Evolutionary conservation across 2,113 vertebrate genomes (phyloP), one percentile per base, ranked within the genome.

Genomic region (Lagenorhynchus albirostris): DNA sequence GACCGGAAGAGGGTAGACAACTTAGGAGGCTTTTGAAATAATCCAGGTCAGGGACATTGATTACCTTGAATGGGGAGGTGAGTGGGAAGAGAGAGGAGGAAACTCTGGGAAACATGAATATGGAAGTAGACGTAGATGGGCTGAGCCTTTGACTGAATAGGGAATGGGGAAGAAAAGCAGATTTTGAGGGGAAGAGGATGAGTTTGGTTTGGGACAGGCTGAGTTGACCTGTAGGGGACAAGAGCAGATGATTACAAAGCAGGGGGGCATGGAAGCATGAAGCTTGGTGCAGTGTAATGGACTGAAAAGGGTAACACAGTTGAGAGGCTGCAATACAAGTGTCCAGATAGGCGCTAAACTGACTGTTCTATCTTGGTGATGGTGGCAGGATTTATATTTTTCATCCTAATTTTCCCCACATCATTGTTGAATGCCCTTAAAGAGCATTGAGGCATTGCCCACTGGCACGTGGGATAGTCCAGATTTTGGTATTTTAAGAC

Each of bases 401-500:
- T 67, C n/a, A 62, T 71, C 31, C 15, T 85, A 33, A 73, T 23
- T 74, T 65, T 50, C 5, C 12, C 7, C 5, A 31, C 2, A 25
- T 79, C 77, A 3, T 8, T 41, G 67, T 10, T 10, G n/a, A 89
- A 60, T 44, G 81, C 15, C 31, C 62, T 36, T 41, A 82, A 89
- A 63, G 81, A 95, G 71, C 65, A 71, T 26, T 41, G 80, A 95
- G 36, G 17, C 31, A 36, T 47, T 94, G 38, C 53, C 31, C 17
- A 44, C 58, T 84, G 68, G 21, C 63, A 50, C 31, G 1, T 60
- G 73, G 65, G 50, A 38, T 70, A 76, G 20, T 94, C n/a, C 9
- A 95, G 84, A 88, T 53, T 55, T 76, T 76, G 71, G 55, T 91
- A 93, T 93, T 63, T 84, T 90, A 94, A 89, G 65, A 95, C 5